Base-by-base conservation (phyloP, 1,140 invertebrate genomes). In the Drosophila chauvacae region DNA sequence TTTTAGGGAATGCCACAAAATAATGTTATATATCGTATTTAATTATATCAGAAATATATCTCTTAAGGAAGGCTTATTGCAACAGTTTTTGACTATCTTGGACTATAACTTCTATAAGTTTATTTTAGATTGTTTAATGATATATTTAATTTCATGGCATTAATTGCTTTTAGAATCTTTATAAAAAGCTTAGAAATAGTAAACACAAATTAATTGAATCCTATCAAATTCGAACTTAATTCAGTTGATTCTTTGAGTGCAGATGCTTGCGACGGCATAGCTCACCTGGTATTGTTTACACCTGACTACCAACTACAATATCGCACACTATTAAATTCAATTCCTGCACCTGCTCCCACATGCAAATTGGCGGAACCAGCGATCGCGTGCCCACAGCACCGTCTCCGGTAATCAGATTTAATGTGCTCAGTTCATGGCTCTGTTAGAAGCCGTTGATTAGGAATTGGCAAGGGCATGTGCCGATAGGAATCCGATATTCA, bases 371-470 rank as follows among this genome's bases (percentile, higher is more conserved):
- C 9, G 33, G 37, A 53, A 23, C 26, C 23, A 16, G 10, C n/a
- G 60, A 57, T 73, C 48, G 51, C 72, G 48, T 75, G 48, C 41
- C 37, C 53, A n/a, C 13, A 42, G 28, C 33, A n/a, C 56, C 39
- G 58, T 63, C 58, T 56, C 33, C 18, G 11, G 42, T 74, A 74
- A 74, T 71, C 48, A 59, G 55, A 69, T 69, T 51, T 35, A 50
- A 58, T 58, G 48, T 9, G 9, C 44, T 37, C 39, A 30, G 44
- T 47, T 59, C 14, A 58, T 51, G 53, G 55, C 30, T 35, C 14
- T 37, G 18, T 51, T 23, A 6, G 37, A 10, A 10, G 18, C 60
- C 26, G 44, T 37, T 71, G 69, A 42, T 72, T 72, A 71, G 45
- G 37, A 42, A 51, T 72, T 20, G 50, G 11, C 51, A 26, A 68